phyloP scores from a whole-genome alignment of 1,140 invertebrate genomes.

The Bombyx mandarina region DNA sequence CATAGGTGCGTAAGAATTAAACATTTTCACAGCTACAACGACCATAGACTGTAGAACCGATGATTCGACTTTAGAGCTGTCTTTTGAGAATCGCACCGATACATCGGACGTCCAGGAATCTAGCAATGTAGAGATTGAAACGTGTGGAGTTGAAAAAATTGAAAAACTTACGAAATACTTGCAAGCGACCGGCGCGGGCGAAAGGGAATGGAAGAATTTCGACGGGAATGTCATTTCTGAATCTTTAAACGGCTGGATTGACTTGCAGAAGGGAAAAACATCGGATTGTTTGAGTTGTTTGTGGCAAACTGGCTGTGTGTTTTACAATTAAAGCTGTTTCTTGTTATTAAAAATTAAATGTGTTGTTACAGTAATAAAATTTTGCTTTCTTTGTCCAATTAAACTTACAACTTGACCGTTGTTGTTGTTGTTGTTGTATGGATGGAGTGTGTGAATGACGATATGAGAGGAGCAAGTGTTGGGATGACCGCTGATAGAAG shows the following conservation, averaged over 20 bases:
- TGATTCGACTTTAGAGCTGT: slow-evolving; percentile 27
- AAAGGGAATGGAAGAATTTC: slow-evolving; percentile 50
- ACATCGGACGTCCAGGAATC: slow-evolving; percentile 31
- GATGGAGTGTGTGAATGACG: too few relatives aligned
- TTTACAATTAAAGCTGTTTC: slow-evolving; percentile 26
- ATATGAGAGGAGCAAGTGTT: too few relatives aligned
- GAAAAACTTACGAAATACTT: slow-evolving; percentile 62
- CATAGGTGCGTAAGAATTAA: slow-evolving; percentile 60
- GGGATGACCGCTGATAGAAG: too few relatives aligned
- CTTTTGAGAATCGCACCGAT: slow-evolving; percentile 40
- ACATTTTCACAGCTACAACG: slow-evolving; percentile 57
- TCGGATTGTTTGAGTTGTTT: slow-evolving; percentile 52
- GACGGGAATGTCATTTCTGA: background rate
- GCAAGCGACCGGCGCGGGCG: slow-evolving; percentile 25
- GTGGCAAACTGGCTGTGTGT: slow-evolving; percentile 59
- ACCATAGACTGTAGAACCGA: slow-evolving; percentile 25
- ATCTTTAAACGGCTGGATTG: slow-evolving; percentile 28
- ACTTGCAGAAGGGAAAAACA: slow-evolving; percentile 26
- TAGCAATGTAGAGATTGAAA: slow-evolving; percentile 2
- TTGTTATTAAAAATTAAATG: slow-evolving; percentile 25
- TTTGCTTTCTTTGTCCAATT: slow-evolving; percentile 1
- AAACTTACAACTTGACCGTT: too few relatives aligned
- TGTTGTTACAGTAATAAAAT: slow-evolving; percentile 13
- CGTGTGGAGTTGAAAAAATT: slow-evolving; percentile 53
- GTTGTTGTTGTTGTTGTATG: too few relatives aligned